Evolutionary conservation across 2,888 invertebrate genomes (phyloP).

Genomic region (Busseola fusca): DNA sequence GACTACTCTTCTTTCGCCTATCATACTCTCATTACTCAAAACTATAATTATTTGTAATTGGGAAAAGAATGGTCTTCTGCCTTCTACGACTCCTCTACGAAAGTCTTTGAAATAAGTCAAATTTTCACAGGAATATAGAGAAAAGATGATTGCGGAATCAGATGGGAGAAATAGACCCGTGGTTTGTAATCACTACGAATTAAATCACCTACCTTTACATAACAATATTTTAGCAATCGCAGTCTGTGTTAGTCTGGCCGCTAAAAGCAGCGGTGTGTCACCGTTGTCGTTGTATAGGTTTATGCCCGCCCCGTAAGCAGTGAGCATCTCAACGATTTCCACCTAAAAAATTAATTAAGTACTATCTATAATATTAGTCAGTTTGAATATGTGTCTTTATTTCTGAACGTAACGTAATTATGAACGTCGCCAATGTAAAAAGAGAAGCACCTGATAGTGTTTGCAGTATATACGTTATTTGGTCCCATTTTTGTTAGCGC

Average conservation of each 20-base stretch:
- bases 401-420: background rate
- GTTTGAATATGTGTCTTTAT: background rate
- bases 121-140: background rate
- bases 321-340: slow-evolving; percentile 88
- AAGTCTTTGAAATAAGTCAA: background rate
- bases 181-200: slow-evolving; percentile 25
- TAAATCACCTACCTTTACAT: slow-evolving; percentile 82
- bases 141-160: background rate
- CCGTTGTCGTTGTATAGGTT: slow-evolving; percentile 91
- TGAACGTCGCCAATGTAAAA: background rate
- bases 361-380: background rate
- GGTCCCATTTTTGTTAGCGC: background rate
- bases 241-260: slow-evolving; percentile 85
- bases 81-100: background rate
- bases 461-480: background rate
- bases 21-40: no score
- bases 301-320: slow-evolving; percentile 88
- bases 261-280: slow-evolving; percentile 91
- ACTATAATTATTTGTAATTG: background rate
- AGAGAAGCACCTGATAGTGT: background rate
- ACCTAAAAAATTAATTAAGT: slow-evolving; percentile 72
- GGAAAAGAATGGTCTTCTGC: background rate
- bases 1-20: no score
- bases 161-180: background rate
- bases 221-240: slow-evolving; percentile 87